A percentile compares a stretch with the other conserved stretches of the same genome.
Evolutionary conservation across 2,113 vertebrate genomes (phyloP).

Genomic region (Aix galericulata): DNA sequence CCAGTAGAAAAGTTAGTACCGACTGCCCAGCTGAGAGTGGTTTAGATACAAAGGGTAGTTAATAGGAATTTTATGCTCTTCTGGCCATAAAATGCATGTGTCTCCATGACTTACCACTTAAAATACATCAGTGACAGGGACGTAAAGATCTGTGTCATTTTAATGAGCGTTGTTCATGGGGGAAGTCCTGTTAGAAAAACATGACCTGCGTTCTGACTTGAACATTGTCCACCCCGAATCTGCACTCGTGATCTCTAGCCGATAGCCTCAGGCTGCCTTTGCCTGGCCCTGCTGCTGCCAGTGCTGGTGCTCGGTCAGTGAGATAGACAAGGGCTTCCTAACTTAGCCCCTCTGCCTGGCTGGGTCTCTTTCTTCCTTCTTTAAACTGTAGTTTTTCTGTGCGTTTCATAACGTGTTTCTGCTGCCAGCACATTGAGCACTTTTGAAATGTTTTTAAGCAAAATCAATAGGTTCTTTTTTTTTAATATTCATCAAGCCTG

Average conservation of each 20-base stretch:
- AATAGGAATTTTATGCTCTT: not conserved
- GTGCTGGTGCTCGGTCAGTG: not conserved
- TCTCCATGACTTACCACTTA: not conserved
- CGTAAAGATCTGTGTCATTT: not conserved
- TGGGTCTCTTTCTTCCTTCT: not conserved
- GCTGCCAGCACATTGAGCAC: not conserved
- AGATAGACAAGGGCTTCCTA: not conserved
- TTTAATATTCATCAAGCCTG: not conserved
- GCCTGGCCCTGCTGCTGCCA: not conserved
- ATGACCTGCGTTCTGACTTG: not conserved
- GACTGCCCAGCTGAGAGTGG: not conserved
- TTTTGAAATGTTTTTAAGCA: not conserved
- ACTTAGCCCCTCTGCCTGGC: not conserved
- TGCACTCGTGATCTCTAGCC: not conserved
- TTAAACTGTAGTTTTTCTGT: not conserved
- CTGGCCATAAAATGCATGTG: not conserved
- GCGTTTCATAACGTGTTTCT: not conserved
- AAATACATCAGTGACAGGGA: not conserved
- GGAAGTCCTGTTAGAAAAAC: not conserved
- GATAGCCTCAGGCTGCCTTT: fast-evolving
- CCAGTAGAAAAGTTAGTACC: not conserved
- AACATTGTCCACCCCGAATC: not conserved
- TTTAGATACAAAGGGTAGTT: not conserved
- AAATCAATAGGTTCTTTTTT: not conserved
- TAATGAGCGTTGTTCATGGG: not conserved